These are phyloP conservation scores for Agapornis roseicollis DNA, from an alignment of 2,113 vertebrate genomes.

Conservation along the genomic window DNA sequence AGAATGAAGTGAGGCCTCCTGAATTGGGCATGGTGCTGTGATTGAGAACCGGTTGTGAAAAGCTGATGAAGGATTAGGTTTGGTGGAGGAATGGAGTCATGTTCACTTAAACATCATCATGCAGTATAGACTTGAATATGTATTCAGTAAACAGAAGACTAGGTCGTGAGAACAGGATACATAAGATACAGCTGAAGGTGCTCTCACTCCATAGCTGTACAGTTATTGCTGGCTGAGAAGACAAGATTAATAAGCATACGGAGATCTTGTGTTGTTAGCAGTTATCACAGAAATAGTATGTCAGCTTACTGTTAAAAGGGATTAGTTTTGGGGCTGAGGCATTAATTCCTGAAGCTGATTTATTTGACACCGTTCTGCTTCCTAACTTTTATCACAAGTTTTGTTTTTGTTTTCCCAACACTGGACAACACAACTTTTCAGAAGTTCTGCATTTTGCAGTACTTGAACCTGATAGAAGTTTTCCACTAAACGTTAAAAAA, in stretches of 20 bases:
- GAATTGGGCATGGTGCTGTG: not conserved
- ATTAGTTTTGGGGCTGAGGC: not conserved
- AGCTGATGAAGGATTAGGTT: not conserved
- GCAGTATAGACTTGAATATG: not conserved
- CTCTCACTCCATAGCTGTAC: fast-evolving
- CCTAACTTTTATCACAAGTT: fast-evolving
- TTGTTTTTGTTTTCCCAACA: not conserved
- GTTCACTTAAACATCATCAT: not conserved
- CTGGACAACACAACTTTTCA: not conserved
- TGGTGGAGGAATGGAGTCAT: not conserved
- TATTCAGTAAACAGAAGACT: not conserved
- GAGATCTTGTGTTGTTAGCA: not conserved
- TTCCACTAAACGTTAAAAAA: not conserved
- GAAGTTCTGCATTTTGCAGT: not conserved
- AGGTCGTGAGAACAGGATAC: not conserved
- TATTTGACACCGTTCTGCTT: not conserved
- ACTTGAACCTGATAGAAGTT: not conserved
- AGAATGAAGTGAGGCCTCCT: not conserved
- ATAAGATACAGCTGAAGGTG: not conserved
- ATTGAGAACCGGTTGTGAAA: not conserved
- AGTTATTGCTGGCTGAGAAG: not conserved
- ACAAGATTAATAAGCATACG: not conserved
- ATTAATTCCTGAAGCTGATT: not conserved
- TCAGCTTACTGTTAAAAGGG: not conserved
- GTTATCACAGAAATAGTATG: not conserved